These are phyloP conservation scores for Lasaia peninsularis DNA, from an alignment of 1,140 invertebrate genomes.

Conservation along the genomic window DNA sequence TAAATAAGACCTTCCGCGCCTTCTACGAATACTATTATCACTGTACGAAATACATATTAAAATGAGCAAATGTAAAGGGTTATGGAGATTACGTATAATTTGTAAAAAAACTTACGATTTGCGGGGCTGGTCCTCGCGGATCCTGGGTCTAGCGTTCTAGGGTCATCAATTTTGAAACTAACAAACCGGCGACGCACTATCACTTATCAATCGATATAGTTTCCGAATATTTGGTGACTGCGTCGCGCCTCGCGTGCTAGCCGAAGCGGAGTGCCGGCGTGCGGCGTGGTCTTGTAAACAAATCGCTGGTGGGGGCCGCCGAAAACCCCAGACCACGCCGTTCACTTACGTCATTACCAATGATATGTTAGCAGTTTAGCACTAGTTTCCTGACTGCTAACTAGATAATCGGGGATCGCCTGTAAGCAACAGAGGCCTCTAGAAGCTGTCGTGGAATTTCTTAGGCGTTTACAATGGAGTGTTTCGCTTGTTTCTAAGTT, in stretches of 20 bases:
- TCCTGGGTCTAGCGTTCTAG: neutral
- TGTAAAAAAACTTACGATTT: constrained; percentile 2
- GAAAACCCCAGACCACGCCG: constrained; percentile 65
- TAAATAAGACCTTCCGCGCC: constrained; percentile 3
- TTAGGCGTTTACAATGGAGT: too few relatives aligned
- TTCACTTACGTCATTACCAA: constrained; percentile 65
- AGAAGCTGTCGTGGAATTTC: too few relatives aligned
- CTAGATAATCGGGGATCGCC: neutral
- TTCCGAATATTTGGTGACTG: constrained; percentile 27
- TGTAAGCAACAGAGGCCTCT: neutral
- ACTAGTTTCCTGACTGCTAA: constrained; percentile 19
- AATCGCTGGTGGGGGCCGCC: constrained; percentile 70
- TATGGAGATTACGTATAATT: neutral
- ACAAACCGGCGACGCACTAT: constrained; percentile 18
- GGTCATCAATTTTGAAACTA: neutral
- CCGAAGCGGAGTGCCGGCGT: constrained; percentile 60
- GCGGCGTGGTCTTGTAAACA: constrained; percentile 64
- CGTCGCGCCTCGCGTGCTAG: constrained; percentile 54
- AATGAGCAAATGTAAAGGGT: neutral
- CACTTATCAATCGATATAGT: constrained; percentile 42
- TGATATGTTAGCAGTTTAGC: constrained; percentile 31
- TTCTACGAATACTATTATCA: constrained; percentile 2
- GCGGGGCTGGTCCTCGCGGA: neutral
- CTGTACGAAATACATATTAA: neutral
- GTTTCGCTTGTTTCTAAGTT: too few relatives aligned